Evolutionary conservation across 2,113 vertebrate genomes (phyloP), one percentile per base, ranked within the genome.

Genomic region (Bagarius yarrelli): DNA sequence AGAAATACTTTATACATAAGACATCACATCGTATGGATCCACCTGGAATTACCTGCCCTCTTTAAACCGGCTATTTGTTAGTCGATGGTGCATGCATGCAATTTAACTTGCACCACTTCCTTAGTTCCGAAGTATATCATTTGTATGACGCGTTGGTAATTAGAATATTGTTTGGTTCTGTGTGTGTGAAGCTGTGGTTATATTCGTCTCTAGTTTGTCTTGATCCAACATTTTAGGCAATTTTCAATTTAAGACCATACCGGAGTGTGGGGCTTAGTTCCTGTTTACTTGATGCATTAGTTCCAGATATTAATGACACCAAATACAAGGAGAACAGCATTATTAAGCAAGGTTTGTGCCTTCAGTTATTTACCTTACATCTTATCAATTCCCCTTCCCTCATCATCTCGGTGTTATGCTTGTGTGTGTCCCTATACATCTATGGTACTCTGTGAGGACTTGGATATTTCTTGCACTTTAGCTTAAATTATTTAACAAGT

Each of bases 261-360:
- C 87, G 87, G 85, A 87, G 85, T 84, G 76, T 84, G 87, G 82
- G 78, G 86, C 85, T 87, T 88, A 88, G 84, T 85, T 88, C 87
- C 87, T 87, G 86, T 88, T 71, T 87, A 87, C 87, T 87, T 88
- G 87, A 85, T 80, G 86, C 83, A 87, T 88, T 88, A 88, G 87
- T 82, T 87, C 86, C 86, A 87, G 86, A 87, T 87, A 86, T 86
- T 84, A 86, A 84, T 88, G 78, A 78, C 86, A 87, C 69, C 87
- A 85, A 87, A 83, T 87, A 78, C 87, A 88, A 88, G 87, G 86
- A 86, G 86, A 88, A 81, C 87, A 86, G 87, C 87, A 87, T 88
- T 81, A 81, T 84, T 88, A 81, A 79, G 83, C 85, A 86, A 88
- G 87, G 87, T 88, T 88, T 88, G 87, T 88, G 86, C 76, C 52